Evolutionary conservation across 2,888 invertebrate species (phyloP).

Genomic region (Serripes groenlandicus): DNA sequence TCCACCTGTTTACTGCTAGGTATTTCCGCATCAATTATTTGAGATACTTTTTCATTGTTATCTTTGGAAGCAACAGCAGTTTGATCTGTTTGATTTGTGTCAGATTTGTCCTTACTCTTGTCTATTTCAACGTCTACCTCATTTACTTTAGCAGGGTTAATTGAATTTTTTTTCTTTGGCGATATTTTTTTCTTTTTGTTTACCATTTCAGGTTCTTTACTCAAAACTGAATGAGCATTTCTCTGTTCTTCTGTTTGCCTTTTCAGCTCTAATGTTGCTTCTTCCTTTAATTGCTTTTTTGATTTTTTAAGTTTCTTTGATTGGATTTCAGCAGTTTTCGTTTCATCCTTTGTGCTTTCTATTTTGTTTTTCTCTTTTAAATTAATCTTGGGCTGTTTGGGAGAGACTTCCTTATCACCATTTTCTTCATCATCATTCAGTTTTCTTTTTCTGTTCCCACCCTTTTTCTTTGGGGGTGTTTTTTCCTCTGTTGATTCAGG

Average conservation of each 20-base stretch:
- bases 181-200: conserved; percentile 34
- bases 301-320: conserved; percentile 43
- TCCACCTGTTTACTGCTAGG: too few relatives aligned
- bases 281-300: conserved; percentile 47
- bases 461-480: conserved; percentile 12
- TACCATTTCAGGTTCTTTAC: conserved; percentile 15
- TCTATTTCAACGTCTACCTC: not conserved
- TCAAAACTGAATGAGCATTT: conserved; percentile 44
- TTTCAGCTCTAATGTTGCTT: conserved; percentile 54
- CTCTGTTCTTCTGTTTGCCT: conserved; percentile 64
- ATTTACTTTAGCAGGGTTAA: not conserved
- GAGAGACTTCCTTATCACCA: conserved; percentile 14
- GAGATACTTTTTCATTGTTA: not conserved
- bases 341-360: conserved; percentile 29
- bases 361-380: conserved; percentile 28
- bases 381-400: conserved; percentile 25
- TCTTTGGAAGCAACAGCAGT: not conserved
- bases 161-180: conserved; percentile 17
- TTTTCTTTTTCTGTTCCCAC: conserved; percentile 10
- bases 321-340: conserved; percentile 40
- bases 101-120: not conserved
- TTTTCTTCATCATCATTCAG: conserved; percentile 13
- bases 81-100: not conserved
- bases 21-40: too few relatives aligned
- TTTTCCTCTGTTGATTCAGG: not conserved